phyloP scores from a whole-genome alignment of 2,888 invertebrate species.

The Lasioglossum oenotherae region DNA sequence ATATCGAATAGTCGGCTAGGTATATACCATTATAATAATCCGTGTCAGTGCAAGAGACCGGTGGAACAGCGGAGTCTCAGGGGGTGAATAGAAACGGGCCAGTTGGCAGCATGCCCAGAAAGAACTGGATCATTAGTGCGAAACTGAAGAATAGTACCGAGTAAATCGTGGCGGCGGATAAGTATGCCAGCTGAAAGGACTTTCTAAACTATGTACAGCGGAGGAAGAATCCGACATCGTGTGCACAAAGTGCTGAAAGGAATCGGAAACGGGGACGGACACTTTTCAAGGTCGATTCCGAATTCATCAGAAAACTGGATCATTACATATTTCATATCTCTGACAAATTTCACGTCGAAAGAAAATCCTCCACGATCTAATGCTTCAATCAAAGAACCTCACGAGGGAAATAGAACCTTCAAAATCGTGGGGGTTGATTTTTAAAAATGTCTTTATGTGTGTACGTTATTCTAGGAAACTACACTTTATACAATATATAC shows the following conservation, averaged over 20 bases:
- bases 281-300: constrained; percentile 20
- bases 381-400: too few relatives aligned
- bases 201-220: constrained; percentile 20
- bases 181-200: constrained; percentile 29
- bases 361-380: too few relatives aligned
- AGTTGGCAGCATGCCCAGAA: constrained; percentile 48
- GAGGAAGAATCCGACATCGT: background rate
- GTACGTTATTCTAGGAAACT: too few relatives aligned
- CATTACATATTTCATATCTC: background rate
- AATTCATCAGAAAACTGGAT: background rate
- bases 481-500: too few relatives aligned
- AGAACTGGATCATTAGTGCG: constrained; percentile 54
- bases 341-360: background rate
- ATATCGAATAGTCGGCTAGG: background rate
- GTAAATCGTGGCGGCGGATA: constrained; percentile 34
- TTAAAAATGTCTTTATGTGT: too few relatives aligned
- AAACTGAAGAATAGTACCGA: constrained; percentile 30
- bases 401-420: too few relatives aligned
- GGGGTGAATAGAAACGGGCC: constrained; percentile 45
- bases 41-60: background rate
- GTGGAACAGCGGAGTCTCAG: background rate
- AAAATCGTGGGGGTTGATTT: too few relatives aligned
- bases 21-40: constrained; percentile 17
- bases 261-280: constrained; percentile 18
- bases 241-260: constrained; percentile 14